These are phyloP conservation scores for Xestia sexstrigata DNA, from an alignment of 2,888 invertebrate genomes.

Conservation along the genomic window DNA sequence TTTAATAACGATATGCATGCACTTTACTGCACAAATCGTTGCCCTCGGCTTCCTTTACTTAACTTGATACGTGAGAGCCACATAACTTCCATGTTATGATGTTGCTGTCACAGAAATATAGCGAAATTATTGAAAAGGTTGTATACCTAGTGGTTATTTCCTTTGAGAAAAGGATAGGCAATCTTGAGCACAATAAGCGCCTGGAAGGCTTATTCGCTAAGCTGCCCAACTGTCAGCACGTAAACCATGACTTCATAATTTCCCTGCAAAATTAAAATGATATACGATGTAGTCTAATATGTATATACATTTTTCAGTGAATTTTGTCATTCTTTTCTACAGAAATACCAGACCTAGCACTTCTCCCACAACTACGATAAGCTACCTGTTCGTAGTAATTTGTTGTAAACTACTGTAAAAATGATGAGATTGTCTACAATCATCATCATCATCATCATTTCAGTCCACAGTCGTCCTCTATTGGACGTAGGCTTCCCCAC, in stretches of 20 bases:
- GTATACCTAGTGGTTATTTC: constrained; percentile 3
- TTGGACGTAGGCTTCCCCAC: neutral
- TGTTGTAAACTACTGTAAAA: neutral
- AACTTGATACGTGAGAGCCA: constrained; percentile 27
- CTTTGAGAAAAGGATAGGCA: neutral
- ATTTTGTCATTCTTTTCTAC: neutral
- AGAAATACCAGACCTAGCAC: neutral
- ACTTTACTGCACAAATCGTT: constrained; percentile 30
- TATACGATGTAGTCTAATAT: neutral
- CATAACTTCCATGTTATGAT: constrained; percentile 14
- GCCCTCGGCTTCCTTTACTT: constrained; percentile 43
- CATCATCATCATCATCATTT: neutral
- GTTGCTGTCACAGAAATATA: constrained; percentile 3
- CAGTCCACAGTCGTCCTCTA: neutral
- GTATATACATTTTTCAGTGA: neutral
- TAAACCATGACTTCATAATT: neutral
- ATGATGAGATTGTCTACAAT: neutral
- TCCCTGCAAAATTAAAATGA: neutral
- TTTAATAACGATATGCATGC: constrained; percentile 40
- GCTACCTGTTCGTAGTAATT: neutral
- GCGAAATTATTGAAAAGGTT: neutral
- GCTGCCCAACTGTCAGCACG: neutral
- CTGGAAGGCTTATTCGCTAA: neutral
- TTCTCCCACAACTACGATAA: neutral
- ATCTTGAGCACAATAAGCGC: neutral